phyloP scores from a whole-genome alignment of 2,888 invertebrate species.

The Drosophila yooni region DNA sequence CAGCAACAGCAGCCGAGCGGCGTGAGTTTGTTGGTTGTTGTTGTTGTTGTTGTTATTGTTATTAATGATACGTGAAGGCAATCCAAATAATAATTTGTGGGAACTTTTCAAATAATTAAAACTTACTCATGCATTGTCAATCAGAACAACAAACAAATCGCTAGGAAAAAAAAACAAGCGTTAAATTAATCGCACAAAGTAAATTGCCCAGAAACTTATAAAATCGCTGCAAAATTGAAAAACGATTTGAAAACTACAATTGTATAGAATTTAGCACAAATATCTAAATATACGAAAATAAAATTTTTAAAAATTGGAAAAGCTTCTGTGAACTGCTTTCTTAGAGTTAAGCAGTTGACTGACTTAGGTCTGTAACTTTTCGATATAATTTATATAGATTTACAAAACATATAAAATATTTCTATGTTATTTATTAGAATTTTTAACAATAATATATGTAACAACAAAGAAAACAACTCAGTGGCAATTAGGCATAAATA shows the following conservation, averaged over 20 bases:
- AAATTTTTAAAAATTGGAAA: too few species aligned
- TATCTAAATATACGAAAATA: not conserved
- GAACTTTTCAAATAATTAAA: not conserved
- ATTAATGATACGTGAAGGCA: constrained; percentile 24
- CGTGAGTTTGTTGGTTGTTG: constrained; percentile 31
- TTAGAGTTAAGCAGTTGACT: too few species aligned
- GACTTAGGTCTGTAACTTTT: not conserved
- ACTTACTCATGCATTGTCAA: not conserved
- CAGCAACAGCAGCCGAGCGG: not conserved
- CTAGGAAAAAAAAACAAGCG: not conserved
- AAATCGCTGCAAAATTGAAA: not conserved
- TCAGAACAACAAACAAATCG: not conserved
- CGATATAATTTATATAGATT: not conserved
- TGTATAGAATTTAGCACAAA: not conserved
- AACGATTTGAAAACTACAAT: not conserved
- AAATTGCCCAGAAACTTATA: not conserved
- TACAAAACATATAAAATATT: not conserved
- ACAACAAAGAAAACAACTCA: not conserved
- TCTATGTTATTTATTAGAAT: not conserved
- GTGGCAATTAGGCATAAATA: too few species aligned
- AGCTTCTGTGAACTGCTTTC: not conserved
- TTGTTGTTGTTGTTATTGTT: not conserved
- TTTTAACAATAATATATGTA: not conserved
- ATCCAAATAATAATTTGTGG: constrained; percentile 34
- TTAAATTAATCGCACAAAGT: not conserved